These are phyloP conservation scores for Nicator chloris DNA, from an alignment of 2,113 vertebrate genomes.

Conservation along the genomic window DNA sequence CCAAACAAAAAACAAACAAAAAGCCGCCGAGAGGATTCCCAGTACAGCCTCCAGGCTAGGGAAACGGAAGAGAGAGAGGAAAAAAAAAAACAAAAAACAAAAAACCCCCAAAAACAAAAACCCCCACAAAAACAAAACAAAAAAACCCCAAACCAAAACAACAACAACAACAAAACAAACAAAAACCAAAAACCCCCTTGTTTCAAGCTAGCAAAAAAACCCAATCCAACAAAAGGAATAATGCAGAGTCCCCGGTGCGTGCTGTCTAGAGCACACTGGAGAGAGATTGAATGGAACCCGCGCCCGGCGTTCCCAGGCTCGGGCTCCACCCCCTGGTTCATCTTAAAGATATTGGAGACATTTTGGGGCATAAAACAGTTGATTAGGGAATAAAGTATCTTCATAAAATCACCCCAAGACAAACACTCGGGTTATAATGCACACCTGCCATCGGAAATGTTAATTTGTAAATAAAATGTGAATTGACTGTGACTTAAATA, in stretches of 20 bases:
- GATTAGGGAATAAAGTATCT: not conserved
- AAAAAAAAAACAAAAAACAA: not conserved
- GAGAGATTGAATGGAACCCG: not conserved
- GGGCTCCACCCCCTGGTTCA: not conserved
- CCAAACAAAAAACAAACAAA: not conserved
- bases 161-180: no score
- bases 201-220: not conserved
- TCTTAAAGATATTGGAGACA: not conserved
- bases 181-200: no score
- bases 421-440: not conserved
- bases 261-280: not conserved
- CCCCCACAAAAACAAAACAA: no score
- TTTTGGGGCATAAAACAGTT: not conserved
- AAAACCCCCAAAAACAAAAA: no score
- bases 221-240: not conserved
- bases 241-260: no score
- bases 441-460: not conserved
- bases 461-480: not conserved
- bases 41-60: not conserved
- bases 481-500: not conserved
- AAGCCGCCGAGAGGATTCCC: not conserved
- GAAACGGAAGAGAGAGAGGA: not conserved
- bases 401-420: not conserved
- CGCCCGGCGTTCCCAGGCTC: fast-evolving
- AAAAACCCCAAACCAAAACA: no score